phyloP scores from a whole-genome alignment of 2,888 invertebrate genomes.

The Melinaea marsaeus region DNA sequence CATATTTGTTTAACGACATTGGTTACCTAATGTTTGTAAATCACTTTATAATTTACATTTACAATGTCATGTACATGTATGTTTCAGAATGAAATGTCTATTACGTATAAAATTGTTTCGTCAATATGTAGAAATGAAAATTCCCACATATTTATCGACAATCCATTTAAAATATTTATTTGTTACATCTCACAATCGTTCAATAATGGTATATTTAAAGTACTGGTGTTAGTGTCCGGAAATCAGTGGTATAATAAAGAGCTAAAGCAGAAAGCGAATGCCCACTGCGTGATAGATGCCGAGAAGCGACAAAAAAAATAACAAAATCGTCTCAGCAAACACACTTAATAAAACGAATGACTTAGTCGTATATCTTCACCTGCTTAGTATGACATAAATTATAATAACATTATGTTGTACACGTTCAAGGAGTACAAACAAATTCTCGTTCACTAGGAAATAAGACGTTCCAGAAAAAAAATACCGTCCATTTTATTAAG shows the following conservation, averaged over 20 bases:
- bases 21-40: too few species aligned
- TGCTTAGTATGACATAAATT: conserved; percentile 78
- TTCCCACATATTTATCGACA: conserved; percentile 4
- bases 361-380: conserved; percentile 76
- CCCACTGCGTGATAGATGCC: conserved; percentile 76
- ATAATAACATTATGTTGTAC: conserved; percentile 77
- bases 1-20: too few species aligned
- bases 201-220: conserved; percentile 23
- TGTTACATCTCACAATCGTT: conserved; percentile 12
- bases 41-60: too few species aligned
- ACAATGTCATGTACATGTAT: too few species aligned
- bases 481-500: conserved; percentile 63
- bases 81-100: too few species aligned
- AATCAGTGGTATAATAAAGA: conserved; percentile 74
- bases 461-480: conserved; percentile 67
- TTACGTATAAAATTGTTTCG: neutral
- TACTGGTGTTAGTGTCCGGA: conserved; percentile 55
- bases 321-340: conserved; percentile 76
- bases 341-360: conserved; percentile 77
- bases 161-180: conserved; percentile 14
- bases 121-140: neutral
- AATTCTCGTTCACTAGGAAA: conserved; percentile 74
- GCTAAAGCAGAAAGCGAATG: conserved; percentile 70
- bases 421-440: conserved; percentile 74
- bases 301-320: conserved; percentile 70